Evolutionary conservation across 2,113 vertebrate genomes (phyloP).

Genomic region (Pseudorectes ferrugineus): DNA sequence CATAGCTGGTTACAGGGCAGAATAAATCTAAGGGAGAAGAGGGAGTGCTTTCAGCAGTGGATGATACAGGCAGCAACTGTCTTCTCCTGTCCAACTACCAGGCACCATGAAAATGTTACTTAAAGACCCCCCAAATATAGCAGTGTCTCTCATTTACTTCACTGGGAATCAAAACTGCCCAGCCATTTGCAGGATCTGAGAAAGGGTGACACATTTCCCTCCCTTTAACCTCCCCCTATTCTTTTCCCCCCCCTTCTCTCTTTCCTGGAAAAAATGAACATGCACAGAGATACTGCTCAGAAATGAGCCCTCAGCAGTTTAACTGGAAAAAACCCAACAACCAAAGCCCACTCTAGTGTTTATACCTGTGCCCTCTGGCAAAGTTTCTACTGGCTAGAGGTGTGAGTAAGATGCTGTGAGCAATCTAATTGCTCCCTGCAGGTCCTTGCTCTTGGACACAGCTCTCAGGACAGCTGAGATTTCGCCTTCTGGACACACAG

Average conservation of each 20-base stretch:
- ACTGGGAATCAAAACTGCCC: conserved; percentile 4
- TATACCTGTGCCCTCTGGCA: conserved; percentile 69
- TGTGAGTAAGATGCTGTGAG: conserved; percentile 66
- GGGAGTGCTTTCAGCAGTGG: neutral
- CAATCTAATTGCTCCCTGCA: conserved; percentile 73
- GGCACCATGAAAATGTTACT: neutral
- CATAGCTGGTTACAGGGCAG: neutral
- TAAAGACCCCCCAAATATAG: neutral
- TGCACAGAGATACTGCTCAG: conserved; percentile 40
- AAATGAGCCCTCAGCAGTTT: conserved; percentile 67
- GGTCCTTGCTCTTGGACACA: conserved; percentile 63
- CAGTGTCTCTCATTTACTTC: neutral
- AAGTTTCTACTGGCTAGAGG: conserved; percentile 59
- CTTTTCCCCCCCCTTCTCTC: neutral
- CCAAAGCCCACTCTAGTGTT: conserved; percentile 47
- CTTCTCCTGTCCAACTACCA: neutral
- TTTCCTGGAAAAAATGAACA: conserved; percentile 36
- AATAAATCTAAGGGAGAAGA: neutral
- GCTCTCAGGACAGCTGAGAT: conserved; percentile 69
- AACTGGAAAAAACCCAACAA: conserved; percentile 61
- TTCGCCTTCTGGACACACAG: conserved; percentile 62
- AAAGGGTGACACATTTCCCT: conserved; percentile 31
- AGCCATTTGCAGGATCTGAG: conserved; percentile 24
- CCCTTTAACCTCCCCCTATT: conserved; percentile 39
- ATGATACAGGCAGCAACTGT: neutral